phyloP scores from a whole-genome alignment of 2,888 invertebrate species.

The Macrosoma leucophasiata region DNA sequence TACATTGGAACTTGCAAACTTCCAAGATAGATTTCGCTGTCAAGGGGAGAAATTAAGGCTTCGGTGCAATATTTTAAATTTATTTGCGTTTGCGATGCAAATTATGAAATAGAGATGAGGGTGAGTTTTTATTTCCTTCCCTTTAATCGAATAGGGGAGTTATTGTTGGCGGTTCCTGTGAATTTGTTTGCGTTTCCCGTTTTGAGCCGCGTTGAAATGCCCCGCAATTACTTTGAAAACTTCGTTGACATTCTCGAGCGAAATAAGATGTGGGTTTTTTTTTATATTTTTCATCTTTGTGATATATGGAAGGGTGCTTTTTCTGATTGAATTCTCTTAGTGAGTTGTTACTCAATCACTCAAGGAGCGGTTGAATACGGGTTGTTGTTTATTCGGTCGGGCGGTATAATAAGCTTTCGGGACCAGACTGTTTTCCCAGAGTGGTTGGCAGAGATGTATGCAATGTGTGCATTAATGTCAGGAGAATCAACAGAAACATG shows the following conservation, averaged over 20 bases:
- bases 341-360: too few relatives aligned
- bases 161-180: constrained; percentile 50
- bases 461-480: too few relatives aligned
- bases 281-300: too few relatives aligned
- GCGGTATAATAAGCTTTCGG: too few relatives aligned
- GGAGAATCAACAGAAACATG: too few relatives aligned
- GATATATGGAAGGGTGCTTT: too few relatives aligned
- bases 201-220: constrained; percentile 25
- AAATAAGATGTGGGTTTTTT: too few relatives aligned
- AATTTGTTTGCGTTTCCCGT: constrained; percentile 55
- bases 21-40: constrained; percentile 53
- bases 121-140: constrained; percentile 49
- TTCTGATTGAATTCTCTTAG: too few relatives aligned
- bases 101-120: constrained; percentile 70
- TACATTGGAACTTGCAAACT: constrained; percentile 15
- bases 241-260: constrained; percentile 22
- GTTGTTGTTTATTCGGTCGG: too few relatives aligned
- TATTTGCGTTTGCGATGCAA: constrained; percentile 72
- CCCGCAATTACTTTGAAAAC: constrained; percentile 29
- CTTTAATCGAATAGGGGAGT: constrained; percentile 64
- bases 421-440: too few relatives aligned
- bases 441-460: too few relatives aligned
- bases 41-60: constrained; percentile 61
- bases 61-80: constrained; percentile 68
- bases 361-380: too few relatives aligned